A percentile compares a stretch with the other conserved stretches of the same genome.
phyloP scores from a whole-genome alignment of 2,113 vertebrate species.

The Mionectes macconnelli region DNA sequence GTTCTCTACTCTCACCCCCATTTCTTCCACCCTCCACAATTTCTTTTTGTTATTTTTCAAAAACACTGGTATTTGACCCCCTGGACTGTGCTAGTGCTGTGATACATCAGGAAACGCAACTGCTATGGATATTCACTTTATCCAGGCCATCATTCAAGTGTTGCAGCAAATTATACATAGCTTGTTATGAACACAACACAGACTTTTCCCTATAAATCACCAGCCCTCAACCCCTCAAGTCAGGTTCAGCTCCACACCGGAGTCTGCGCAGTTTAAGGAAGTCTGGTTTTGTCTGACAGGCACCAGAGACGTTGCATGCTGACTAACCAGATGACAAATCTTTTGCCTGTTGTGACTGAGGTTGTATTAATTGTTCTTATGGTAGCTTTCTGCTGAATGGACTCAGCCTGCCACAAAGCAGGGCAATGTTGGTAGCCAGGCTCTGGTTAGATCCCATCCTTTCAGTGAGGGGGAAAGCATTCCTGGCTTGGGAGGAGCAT shows the following conservation, averaged over 20 bases:
- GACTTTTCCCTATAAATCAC: neutral
- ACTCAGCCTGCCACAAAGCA: neutral
- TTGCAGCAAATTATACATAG: neutral
- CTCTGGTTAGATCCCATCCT: neutral
- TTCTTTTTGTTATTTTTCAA: neutral
- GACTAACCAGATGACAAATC: neutral
- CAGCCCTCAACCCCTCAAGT: neutral
- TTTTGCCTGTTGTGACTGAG: neutral
- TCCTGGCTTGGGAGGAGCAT: fast-evolving
- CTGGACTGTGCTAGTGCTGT: neutral
- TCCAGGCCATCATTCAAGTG: neutral
- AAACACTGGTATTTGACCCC: neutral
- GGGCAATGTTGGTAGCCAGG: neutral
- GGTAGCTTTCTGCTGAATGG: neutral
- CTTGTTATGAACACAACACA: neutral
- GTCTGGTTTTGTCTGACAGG: neutral
- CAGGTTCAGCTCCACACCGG: neutral
- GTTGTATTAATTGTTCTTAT: neutral
- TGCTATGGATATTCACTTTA: neutral
- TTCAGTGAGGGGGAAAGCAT: neutral
- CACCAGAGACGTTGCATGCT: neutral
- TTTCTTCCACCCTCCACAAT: fast-evolving
- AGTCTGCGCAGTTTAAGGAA: neutral
- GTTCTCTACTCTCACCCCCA: neutral
- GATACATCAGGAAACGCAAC: neutral